Conservation (phyloP, 2,888 invertebrate genomes). For the Drosophila differens region DNA sequence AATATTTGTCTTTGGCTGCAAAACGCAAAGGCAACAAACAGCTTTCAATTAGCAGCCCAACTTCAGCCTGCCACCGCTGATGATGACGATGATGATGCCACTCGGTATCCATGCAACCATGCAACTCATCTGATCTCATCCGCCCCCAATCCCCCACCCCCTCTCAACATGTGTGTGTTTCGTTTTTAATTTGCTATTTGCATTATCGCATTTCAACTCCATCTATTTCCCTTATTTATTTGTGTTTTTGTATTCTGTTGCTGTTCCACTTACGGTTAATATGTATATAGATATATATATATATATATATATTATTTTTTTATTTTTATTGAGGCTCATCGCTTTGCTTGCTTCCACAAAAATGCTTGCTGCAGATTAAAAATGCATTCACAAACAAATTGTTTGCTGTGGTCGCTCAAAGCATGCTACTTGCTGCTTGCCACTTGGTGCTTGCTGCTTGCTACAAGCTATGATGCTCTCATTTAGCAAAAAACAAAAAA, state of each 20-base stretch:
- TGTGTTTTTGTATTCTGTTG: conserved; percentile 4
- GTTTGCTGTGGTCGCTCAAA: conserved; percentile 14
- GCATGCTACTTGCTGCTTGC: background rate
- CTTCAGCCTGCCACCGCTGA: conserved; percentile 1
- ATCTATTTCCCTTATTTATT: background rate
- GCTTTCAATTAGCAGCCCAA: conserved; percentile 71
- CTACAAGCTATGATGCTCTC: background rate
- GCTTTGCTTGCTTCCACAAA: conserved; percentile 31
- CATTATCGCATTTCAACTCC: conserved; percentile 64
- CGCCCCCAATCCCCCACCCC: background rate
- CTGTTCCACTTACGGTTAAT: background rate
- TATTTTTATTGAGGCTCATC: background rate
- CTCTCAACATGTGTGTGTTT: conserved; percentile 9
- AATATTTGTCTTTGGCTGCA: conserved; percentile 80
- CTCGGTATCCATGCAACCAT: background rate
- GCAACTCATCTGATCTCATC: conserved; percentile 2
- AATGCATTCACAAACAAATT: conserved; percentile 62
- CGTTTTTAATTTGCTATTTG: conserved; percentile 74
- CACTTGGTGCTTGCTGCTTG: background rate
- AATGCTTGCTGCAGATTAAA: conserved; percentile 64
- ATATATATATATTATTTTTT: conserved; percentile 53
- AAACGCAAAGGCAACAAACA: conserved; percentile 73
- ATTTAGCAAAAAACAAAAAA: background rate
- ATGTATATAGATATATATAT: background rate
- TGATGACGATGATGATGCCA: background rate